Evolutionary conservation across 2,888 invertebrate genomes (phyloP), one percentile per base, ranked within the genome.

Genomic region (Lithophane semibrunnea): DNA sequence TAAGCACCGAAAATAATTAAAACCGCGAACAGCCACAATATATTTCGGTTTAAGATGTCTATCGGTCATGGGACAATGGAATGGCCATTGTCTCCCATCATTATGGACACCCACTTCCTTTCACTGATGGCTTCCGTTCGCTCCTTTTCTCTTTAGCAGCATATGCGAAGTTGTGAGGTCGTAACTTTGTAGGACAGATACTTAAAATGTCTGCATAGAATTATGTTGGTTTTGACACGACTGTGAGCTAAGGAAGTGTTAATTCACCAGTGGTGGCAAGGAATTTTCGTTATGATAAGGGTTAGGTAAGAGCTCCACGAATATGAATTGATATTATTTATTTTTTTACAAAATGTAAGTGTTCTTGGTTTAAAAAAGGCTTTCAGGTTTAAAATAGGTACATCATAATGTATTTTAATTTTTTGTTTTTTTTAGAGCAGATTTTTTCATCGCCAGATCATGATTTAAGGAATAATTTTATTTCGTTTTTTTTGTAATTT

Each of bases 31-130:
- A 61, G 37, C 64, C 63, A 37, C 73, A 68, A 65, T 77, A 70
- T 70, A 81, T 85, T 81, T 83, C 82, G 71, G 82, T 44, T 61
- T 61, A 68, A 83, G 76, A 73, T 83, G 64, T 64, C 85, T 81
- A 84, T 82, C 74, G 74, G 77, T 70, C 74, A 85, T 85, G 74
- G 72, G 72, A 85, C 77, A 85, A 67, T 75, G 77, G 54, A 75
- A 73, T 73, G 60, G 82, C 77, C 82, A 56, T 85, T 85, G 71
- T 85, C 69, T 67, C 29, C 77, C 65, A 77, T 82, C 77, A 84
- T 84, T 84, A 84, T 77, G 82, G 77, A 69, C 37, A 44, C 37
- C 77, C 85, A 63, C 77, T 85, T 85, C 83, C 82, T 74, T 75
- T 60, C 65, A 58, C 77, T 84, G 82, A 82, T 84, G 86, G 83